phyloP scores from a whole-genome alignment of 2,797 vertebrate species.

The Urocyon cinereoargenteus region DNA sequence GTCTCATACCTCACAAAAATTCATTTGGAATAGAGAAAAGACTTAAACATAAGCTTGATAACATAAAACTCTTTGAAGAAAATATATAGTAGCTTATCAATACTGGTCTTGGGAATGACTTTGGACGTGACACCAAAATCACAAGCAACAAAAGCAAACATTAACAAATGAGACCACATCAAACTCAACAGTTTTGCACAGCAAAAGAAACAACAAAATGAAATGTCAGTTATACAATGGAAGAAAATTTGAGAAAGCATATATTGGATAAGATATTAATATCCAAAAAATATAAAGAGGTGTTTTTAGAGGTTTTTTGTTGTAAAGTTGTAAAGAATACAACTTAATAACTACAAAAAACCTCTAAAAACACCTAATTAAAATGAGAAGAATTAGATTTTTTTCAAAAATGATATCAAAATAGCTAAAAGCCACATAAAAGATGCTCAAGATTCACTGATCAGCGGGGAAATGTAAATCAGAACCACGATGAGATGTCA shows the following conservation, averaged over 20 bases:
- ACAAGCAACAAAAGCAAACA: neutral
- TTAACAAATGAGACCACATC: neutral
- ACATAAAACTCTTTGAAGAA: neutral
- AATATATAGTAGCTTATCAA: neutral
- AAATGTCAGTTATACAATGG: neutral
- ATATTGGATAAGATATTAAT: neutral
- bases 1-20: neutral
- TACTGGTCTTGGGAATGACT: neutral
- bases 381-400: neutral
- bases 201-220: neutral
- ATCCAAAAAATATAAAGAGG: neutral
- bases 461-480: neutral
- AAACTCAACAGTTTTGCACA: neutral
- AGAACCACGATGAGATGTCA: neutral
- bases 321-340: too few species aligned
- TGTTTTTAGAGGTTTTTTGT: too few species aligned
- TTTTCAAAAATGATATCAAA: neutral
- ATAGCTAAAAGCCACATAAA: neutral
- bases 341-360: neutral
- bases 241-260: neutral
- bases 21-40: neutral
- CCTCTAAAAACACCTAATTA: neutral
- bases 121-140: neutral
- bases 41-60: neutral
- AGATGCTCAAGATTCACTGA: neutral